These are phyloP conservation scores for Drosophila persimilis DNA, from an alignment of 1,140 invertebrate genomes.

Conservation along the genomic window DNA sequence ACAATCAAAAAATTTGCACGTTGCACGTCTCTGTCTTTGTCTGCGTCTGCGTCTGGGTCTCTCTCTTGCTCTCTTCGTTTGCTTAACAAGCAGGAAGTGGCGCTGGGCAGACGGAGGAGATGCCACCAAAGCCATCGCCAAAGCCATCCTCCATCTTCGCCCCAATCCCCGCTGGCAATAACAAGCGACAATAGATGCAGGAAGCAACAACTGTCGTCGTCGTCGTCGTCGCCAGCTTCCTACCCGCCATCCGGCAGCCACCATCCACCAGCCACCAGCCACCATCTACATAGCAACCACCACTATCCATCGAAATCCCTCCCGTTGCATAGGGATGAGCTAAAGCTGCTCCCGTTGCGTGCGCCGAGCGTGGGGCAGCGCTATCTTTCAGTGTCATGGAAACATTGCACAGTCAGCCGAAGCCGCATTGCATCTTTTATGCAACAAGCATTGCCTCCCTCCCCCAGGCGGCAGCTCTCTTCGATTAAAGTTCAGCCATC, in stretches of 20 bases:
- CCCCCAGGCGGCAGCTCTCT: constrained; percentile 1
- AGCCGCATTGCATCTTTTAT: constrained; percentile 31
- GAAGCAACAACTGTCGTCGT: constrained; percentile 70
- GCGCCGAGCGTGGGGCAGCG: constrained; percentile 40
- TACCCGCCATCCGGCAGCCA: constrained; percentile 41
- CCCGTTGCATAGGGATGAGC: constrained; percentile 41
- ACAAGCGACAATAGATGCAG: constrained; percentile 75
- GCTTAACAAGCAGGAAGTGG: constrained; percentile 77
- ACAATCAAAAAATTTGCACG: constrained; percentile 75
- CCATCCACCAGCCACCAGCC: not conserved
- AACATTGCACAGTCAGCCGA: constrained; percentile 21
- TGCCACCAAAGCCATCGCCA: constrained; percentile 17
- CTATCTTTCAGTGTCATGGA: constrained; percentile 65
- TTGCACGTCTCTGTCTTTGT: constrained; percentile 30
- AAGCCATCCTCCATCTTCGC: constrained; percentile 3
- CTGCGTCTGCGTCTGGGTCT: not conserved
- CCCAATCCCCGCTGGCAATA: constrained; percentile 35
- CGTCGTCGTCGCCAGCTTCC: constrained; percentile 57
- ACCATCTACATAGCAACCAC: constrained; percentile 4
- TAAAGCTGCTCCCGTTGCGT: constrained; percentile 41
- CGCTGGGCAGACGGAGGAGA: constrained; percentile 50
- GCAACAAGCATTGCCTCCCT: constrained; percentile 13
- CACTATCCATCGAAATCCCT: constrained; percentile 6
- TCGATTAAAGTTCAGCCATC: constrained; percentile 19
- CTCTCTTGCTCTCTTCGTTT: constrained; percentile 32